Conservation (phyloP, 2,797 vertebrate genomes). For the Okamejei kenojei region DNA sequence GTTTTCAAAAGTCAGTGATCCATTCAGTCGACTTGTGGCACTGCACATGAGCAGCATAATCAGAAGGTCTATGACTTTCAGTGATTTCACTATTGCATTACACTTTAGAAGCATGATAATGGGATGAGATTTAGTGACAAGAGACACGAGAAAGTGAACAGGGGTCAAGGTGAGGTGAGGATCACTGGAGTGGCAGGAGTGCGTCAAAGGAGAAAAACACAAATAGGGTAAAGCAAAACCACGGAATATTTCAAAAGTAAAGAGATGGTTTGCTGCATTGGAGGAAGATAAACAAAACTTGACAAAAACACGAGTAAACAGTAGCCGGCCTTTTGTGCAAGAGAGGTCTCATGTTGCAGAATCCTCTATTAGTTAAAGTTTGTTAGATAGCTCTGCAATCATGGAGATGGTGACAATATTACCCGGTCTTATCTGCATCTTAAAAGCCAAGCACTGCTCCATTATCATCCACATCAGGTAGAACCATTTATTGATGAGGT, state of each 20-base stretch:
- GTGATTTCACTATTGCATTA: not conserved
- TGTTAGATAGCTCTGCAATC: not conserved
- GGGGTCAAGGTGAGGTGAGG: not conserved
- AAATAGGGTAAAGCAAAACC: not conserved
- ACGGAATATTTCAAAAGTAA: not conserved
- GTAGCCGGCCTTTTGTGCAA: not conserved
- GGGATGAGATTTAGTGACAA: not conserved
- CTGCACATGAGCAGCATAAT: not conserved
- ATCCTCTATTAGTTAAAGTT: not conserved
- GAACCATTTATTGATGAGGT: not conserved
- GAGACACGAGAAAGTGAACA: not conserved
- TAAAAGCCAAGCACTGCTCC: not conserved
- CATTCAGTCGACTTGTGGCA: not conserved
- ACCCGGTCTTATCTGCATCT: not conserved
- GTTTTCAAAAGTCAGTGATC: not conserved
- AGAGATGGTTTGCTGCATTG: not conserved
- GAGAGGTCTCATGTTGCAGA: not conserved
- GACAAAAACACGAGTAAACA: not conserved
- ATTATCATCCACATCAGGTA: not conserved
- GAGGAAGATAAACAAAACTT: not conserved
- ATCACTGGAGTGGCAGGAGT: not conserved
- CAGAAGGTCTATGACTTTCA: not conserved
- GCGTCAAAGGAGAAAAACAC: not conserved
- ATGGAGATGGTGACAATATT: not conserved
- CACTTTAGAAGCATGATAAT: not conserved